A percentile compares a stretch with the other conserved stretches of the same genome.
Evolutionary conservation across 2,113 vertebrate genomes (phyloP).

Genomic region (Anthoscopus minutus): DNA sequence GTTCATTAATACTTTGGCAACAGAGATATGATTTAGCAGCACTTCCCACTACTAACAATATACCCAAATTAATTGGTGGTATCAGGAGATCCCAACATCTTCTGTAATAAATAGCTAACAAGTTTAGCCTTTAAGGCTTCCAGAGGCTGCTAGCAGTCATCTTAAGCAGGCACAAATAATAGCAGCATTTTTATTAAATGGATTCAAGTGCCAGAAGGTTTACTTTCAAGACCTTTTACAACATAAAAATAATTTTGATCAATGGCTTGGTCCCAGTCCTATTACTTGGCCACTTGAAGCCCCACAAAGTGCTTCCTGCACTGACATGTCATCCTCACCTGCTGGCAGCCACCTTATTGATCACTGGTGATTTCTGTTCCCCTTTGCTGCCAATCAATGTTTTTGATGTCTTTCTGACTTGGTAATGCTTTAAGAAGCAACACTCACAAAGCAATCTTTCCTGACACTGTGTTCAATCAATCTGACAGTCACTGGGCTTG

Average conservation of each 20-base stretch:
- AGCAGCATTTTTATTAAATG: constrained; percentile 8
- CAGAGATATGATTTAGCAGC: not conserved
- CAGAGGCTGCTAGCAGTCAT: not conserved
- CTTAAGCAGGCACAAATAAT: constrained; percentile 32
- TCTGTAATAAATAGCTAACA: constrained; percentile 22
- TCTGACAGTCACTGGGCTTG: constrained; percentile 45
- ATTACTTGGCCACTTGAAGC: not conserved
- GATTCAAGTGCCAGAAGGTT: constrained; percentile 28
- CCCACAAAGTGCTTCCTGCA: not conserved
- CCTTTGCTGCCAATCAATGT: constrained; percentile 36
- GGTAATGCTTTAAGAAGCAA: constrained; percentile 21
- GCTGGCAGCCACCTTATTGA: constrained; percentile 30
- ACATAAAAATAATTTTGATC: constrained; percentile 9
- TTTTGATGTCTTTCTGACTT: constrained; percentile 45
- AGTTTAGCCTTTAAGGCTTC: constrained; percentile 40
- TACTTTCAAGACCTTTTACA: not conserved
- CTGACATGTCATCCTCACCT: not conserved
- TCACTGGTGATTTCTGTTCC: constrained; percentile 7
- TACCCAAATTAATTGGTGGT: constrained; percentile 16
- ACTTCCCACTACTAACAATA: not conserved
- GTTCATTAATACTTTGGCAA: not conserved
- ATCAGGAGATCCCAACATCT: constrained; percentile 5
- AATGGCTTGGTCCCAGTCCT: constrained; percentile 10
- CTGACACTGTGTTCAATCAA: constrained; percentile 53
- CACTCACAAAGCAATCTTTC: constrained; percentile 25